Evolutionary conservation across 2,797 vertebrate species (phyloP), one percentile per base, ranked within the genome.

Genomic region (Momotus momota): DNA sequence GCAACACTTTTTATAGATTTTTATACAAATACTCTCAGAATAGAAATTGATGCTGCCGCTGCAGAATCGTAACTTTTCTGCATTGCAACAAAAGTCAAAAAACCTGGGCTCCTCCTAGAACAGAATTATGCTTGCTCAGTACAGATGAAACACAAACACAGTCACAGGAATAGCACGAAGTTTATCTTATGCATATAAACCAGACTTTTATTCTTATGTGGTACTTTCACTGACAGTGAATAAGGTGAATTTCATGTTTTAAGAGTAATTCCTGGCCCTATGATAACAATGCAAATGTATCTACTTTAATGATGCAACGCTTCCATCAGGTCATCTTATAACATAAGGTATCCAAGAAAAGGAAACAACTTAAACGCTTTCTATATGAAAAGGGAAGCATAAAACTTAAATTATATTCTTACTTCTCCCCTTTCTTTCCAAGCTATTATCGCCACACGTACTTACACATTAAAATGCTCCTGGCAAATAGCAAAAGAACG

Each of bases 111-210:
- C 20, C 35, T 61, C 62, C 54, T 73, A 49, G 70, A 90, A 81
- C 0, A 0, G 19, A 69, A 61, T 7, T 8, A 21, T 29, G 18
- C 52, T 62, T 57, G 14, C 33, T 62, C 1, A 1, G 26, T 35
- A 49, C 0, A 1, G 29, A 35, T 69, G 38, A 89, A 88, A 74
- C 5, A 6, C 21, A 74, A 57, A 7, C n/a, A 48, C 0, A 2
- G 27, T 4, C 48, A 67, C 10, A 71, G 14, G 20, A 84, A 61
- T 4, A 73, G 12, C 27, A 71, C 2, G 19, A 49, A 64, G 33
- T 2, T 70, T 45, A 51, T 12, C 74, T 90, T 65, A 62, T 20
- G 21, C 25, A 11, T 49, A 60, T 29, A 69, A 71, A 78, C 60
- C 12, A 66, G 29, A 33, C 14, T 78, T 94, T 48, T 74, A 43